Percentiles rank a stretch among this genome's conserved stretches.
Conservation (phyloP, 2,888 invertebrate genomes). For the Micoletzkya japonica region DNA sequence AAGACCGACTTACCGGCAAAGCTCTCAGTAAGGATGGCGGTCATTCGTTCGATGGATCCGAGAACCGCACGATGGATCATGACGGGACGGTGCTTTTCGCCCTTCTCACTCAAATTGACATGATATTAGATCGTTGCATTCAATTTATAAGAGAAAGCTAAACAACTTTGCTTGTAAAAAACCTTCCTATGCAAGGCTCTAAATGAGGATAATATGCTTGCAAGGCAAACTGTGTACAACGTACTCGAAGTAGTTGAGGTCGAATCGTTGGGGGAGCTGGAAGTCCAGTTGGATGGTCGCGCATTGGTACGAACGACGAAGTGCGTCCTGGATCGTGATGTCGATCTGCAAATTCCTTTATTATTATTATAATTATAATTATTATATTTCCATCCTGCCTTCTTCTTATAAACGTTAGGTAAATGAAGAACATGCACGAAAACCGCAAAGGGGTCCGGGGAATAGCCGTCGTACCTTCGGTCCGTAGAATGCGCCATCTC, state of each 20-base stretch:
- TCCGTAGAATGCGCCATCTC: conserved; percentile 98
- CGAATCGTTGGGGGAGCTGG: conserved; percentile 89
- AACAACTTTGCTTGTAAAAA: not conserved
- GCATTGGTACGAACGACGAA: conserved; percentile 87
- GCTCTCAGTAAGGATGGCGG: conserved; percentile 93
- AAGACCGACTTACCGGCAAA: conserved; percentile 76
- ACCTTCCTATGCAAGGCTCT: not conserved
- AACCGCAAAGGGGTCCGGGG: too few relatives aligned
- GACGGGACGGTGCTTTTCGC: conserved; percentile 88
- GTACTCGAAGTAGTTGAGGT: conserved; percentile 73
- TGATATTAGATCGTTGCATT: not conserved
- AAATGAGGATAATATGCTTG: not conserved
- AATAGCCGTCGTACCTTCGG: too few relatives aligned
- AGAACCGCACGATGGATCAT: conserved; percentile 96
- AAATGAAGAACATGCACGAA: too few relatives aligned
- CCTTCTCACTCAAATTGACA: conserved; percentile 74
- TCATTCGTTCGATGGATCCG: conserved; percentile 96
- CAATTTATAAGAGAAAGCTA: not conserved
- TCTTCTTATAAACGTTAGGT: too few relatives aligned
- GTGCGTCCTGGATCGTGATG: conserved; percentile 88
- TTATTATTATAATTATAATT: not conserved
- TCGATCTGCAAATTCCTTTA: conserved; percentile 48
- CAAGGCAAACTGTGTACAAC: conserved; percentile 31
- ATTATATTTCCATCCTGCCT: too few relatives aligned
- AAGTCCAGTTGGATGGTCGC: conserved; percentile 98